Evolutionary conservation across 1,140 invertebrate genomes (phyloP).

Genomic region (Nebria ingens): DNA sequence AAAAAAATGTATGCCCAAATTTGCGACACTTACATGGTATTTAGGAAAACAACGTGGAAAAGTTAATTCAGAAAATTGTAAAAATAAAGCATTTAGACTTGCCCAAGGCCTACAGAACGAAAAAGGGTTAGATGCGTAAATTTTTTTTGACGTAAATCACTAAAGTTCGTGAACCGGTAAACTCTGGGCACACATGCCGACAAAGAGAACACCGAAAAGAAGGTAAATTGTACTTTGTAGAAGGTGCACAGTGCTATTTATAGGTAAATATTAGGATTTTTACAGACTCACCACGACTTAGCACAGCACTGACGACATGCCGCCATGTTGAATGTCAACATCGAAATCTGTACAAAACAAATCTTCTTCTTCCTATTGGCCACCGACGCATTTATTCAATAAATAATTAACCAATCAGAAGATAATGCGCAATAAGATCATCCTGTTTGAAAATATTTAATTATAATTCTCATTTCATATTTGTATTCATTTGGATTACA

Average conservation of each 20-base stretch:
- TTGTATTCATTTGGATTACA: no score
- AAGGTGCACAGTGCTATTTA: slow-evolving; percentile 14
- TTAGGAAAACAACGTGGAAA: not conserved
- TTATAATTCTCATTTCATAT: slow-evolving; percentile 1
- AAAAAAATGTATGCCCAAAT: not conserved
- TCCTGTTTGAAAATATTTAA: slow-evolving; percentile 1
- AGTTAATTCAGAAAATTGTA: not conserved
- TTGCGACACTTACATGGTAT: not conserved
- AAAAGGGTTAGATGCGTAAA: slow-evolving; percentile 11
- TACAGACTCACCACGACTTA: slow-evolving; percentile 70
- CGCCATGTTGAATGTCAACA: slow-evolving; percentile 78
- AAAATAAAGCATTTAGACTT: not conserved
- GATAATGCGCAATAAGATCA: slow-evolving; percentile 6
- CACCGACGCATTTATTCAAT: slow-evolving; percentile 1
- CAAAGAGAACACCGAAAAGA: slow-evolving; percentile 4
- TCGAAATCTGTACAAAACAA: slow-evolving; percentile 29
- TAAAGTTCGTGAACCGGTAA: not conserved
- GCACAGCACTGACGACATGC: slow-evolving; percentile 89
- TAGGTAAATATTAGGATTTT: slow-evolving; percentile 22
- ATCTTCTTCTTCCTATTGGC: slow-evolving; percentile 8
- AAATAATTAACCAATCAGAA: slow-evolving; percentile 5
- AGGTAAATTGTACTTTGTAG: not conserved
- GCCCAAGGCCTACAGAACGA: not conserved
- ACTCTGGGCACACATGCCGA: not conserved
- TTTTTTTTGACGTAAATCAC: not conserved